Percentiles rank a stretch among this genome's conserved stretches.
Evolutionary conservation across 2,888 invertebrate species (phyloP).

Genomic region (Tipula lateralis): DNA sequence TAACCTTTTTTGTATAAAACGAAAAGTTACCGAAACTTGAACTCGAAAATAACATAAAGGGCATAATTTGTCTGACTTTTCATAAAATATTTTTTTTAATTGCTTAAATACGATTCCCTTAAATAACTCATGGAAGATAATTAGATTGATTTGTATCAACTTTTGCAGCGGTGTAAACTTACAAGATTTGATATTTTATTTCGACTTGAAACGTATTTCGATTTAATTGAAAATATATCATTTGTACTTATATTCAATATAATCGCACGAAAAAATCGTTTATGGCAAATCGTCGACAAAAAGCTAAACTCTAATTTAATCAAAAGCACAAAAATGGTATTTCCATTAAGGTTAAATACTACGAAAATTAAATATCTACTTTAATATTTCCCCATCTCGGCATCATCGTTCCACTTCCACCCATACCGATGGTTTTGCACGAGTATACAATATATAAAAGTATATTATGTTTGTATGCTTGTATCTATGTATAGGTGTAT

Average conservation of each 20-base stretch:
- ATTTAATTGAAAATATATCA: background rate
- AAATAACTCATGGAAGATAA: too few species aligned
- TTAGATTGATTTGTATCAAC: background rate
- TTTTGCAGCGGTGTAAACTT: background rate
- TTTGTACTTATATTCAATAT: background rate
- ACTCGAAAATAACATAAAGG: background rate
- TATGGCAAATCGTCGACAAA: background rate
- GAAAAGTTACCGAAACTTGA: background rate
- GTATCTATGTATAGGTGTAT: background rate
- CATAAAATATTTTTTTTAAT: too few species aligned
- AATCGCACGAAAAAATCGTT: background rate
- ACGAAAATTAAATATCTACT: background rate
- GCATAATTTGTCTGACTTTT: background rate
- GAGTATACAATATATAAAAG: too few species aligned
- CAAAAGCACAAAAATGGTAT: background rate
- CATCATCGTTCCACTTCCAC: background rate
- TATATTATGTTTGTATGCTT: too few species aligned
- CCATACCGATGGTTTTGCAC: background rate
- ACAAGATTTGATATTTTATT: background rate
- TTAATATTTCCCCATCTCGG: background rate
- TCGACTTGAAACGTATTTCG: background rate
- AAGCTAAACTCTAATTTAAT: background rate
- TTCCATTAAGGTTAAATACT: constrained; percentile 19
- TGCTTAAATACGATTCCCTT: too few species aligned
- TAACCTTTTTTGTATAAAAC: background rate